phyloP scores from a whole-genome alignment of 2,797 vertebrate genomes.

The Tokudaia tokunoshimensis region DNA sequence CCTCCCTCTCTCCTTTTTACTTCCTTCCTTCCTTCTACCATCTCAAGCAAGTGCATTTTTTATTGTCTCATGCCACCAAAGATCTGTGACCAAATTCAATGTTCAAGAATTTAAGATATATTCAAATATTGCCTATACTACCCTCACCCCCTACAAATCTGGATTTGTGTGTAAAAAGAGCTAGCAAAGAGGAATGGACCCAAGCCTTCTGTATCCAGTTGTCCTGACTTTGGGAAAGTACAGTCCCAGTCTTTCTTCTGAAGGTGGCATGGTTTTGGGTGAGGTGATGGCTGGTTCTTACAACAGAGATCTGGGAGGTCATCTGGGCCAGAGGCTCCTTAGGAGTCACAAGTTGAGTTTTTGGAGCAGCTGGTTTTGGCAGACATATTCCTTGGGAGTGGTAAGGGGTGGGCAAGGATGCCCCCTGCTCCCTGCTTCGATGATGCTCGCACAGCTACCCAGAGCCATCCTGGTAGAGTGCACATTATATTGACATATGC shows the following conservation, averaged over 20 bases:
- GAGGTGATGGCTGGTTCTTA: neutral
- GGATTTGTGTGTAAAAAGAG: neutral
- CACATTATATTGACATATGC: neutral
- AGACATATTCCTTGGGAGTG: neutral
- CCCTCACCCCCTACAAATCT: neutral
- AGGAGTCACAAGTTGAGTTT: neutral
- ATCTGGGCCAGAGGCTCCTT: neutral
- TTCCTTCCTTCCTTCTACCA: fast-evolving
- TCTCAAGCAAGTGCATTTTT: neutral
- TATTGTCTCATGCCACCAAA: neutral
- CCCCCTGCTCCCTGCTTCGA: neutral
- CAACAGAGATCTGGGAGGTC: neutral
- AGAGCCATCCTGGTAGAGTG: neutral
- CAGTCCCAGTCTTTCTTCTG: neutral
- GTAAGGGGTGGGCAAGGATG: neutral
- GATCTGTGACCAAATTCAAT: neutral
- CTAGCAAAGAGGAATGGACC: neutral
- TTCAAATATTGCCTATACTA: neutral
- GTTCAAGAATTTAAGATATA: neutral
- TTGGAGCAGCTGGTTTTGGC: neutral
- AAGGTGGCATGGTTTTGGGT: too few species aligned
- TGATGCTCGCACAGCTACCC: neutral
- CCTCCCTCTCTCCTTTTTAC: too few species aligned
- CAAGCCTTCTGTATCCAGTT: neutral
- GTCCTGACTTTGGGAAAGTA: too few species aligned